These are phyloP conservation scores for Lasioglossum malachurum DNA, from an alignment of 2,888 invertebrate genomes.

Conservation along the genomic window DNA sequence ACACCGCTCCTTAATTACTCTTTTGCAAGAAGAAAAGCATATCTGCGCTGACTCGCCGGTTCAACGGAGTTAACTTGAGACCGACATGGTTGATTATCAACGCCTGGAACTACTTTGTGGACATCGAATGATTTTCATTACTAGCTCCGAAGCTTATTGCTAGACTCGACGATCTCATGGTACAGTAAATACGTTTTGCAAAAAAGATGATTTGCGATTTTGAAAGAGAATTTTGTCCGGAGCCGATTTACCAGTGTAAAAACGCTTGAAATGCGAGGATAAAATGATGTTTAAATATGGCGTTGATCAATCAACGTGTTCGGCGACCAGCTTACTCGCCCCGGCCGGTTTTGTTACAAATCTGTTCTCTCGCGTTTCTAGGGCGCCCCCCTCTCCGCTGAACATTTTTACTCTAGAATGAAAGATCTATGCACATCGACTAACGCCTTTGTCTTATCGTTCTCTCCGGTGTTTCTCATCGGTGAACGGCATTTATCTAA, in stretches of 20 bases:
- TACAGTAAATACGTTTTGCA: background rate
- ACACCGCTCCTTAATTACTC: constrained; percentile 30
- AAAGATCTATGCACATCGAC: constrained; percentile 25
- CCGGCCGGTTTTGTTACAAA: constrained; percentile 61
- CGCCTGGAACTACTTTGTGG: background rate
- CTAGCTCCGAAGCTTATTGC: background rate
- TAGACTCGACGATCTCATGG: background rate
- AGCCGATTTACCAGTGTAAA: background rate
- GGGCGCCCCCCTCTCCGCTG: background rate
- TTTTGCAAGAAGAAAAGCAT: constrained; percentile 56
- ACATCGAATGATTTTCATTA: background rate
- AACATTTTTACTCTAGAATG: constrained; percentile 20
- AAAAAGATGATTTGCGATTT: background rate
- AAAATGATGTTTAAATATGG: background rate
- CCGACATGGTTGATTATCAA: background rate
- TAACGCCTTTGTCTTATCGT: constrained; percentile 11
- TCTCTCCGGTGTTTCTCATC: constrained; percentile 22
- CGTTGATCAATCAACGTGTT: background rate
- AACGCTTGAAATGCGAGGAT: background rate
- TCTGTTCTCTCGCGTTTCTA: constrained; percentile 16
- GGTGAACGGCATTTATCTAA: constrained; percentile 33
- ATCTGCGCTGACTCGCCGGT: constrained; percentile 45
- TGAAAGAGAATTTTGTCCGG: background rate
- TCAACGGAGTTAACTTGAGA: constrained; percentile 22
- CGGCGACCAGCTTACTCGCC: background rate